These are phyloP conservation scores for Champsocephalus esox DNA, from an alignment of 2,797 vertebrate species.

Conservation along the genomic window DNA sequence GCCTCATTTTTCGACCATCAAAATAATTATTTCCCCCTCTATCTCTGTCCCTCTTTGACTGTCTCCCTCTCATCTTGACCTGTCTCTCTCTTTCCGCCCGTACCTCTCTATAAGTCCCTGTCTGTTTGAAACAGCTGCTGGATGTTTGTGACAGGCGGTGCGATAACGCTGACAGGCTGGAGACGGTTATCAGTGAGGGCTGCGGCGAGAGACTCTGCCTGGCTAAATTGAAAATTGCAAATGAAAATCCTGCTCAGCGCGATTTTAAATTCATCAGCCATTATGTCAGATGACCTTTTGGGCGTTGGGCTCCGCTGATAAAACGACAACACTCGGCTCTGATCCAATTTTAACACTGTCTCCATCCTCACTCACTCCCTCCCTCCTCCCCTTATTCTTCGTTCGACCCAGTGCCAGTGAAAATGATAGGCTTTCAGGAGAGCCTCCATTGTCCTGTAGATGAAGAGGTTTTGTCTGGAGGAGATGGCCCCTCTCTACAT, in stretches of 20 bases:
- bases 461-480: slow-evolving; percentile 97
- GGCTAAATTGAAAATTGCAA: slow-evolving; percentile 99
- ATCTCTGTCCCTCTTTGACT: slow-evolving; percentile 26
- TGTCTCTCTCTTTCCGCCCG: slow-evolving; percentile 40
- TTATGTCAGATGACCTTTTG: slow-evolving; percentile 99
- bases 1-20: slow-evolving; percentile 12
- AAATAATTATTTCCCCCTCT: slow-evolving; percentile 24
- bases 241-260: slow-evolving; percentile 87
- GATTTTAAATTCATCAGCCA: slow-evolving; percentile 94
- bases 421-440: slow-evolving; percentile 99
- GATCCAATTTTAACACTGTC: slow-evolving; percentile 98
- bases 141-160: slow-evolving; percentile 95
- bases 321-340: slow-evolving; percentile 97
- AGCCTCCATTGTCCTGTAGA: slow-evolving; percentile 96
- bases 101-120: slow-evolving; percentile 54
- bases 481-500: slow-evolving; percentile 49
- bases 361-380: slow-evolving; percentile 73
- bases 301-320: slow-evolving; percentile 92
- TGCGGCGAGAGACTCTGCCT: slow-evolving; percentile 78
- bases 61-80: slow-evolving; percentile 21
- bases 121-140: slow-evolving; percentile 87
- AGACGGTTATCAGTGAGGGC: slow-evolving; percentile 97
- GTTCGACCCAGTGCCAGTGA: slow-evolving; percentile 95
- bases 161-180: slow-evolving; percentile 90
- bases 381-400: slow-evolving; percentile 90